Conservation (phyloP, 2,113 vertebrate genomes). For the Oreocharis arfaki region DNA sequence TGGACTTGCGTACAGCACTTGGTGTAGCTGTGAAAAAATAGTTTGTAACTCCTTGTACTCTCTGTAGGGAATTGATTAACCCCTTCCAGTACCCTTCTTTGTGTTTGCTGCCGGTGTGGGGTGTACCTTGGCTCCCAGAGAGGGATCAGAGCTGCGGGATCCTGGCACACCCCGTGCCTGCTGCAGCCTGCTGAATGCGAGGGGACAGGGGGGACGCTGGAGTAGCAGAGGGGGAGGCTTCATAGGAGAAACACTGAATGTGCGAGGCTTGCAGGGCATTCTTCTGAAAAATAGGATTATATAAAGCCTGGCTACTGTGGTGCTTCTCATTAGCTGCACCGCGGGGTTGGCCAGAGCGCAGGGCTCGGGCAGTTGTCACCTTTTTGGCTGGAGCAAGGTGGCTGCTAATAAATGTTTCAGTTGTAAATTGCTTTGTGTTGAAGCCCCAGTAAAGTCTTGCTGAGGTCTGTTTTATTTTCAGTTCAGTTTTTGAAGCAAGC, state of each 20-base stretch:
- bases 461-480: background rate
- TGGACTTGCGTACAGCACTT: background rate
- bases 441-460: background rate
- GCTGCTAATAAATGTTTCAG: background rate
- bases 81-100: background rate
- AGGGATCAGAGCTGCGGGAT: background rate
- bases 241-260: background rate
- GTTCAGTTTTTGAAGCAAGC: background rate
- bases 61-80: background rate
- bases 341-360: accelerated
- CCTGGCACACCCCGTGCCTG: background rate
- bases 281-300: slow-evolving; percentile 16
- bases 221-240: background rate
- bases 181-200: background rate
- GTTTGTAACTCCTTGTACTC: background rate
- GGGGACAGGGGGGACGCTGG: background rate
- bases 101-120: background rate
- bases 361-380: background rate
- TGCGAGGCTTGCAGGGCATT: background rate
- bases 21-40: background rate
- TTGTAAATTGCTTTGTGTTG: background rate
- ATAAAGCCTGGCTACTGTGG: background rate
- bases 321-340: background rate
- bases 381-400: background rate
- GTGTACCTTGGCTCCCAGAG: background rate